Base-by-base conservation (phyloP, 2,888 invertebrate genomes). In the Latrodectus hesperus region DNA sequence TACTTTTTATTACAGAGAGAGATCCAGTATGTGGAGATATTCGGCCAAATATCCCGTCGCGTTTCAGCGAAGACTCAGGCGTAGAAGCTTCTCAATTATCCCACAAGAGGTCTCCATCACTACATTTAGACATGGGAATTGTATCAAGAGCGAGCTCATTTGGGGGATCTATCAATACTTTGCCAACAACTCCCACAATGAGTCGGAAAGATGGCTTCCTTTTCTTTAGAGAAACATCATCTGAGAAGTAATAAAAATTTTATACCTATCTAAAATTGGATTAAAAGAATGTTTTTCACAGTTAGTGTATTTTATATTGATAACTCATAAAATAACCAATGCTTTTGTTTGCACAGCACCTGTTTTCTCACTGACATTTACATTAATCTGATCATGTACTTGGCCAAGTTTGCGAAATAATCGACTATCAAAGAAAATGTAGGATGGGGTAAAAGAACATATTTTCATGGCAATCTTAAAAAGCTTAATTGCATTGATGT, bases 121-220 rank as follows among this genome's bases (percentile, higher is more conserved):
- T 89, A 1, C 82, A 87, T 65, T 52, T 89, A 12, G 89, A 89
- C 53, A 88, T 89, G 60, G 78, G 81, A 17, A 74, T 17, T 16
- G 77, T 82, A 16, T 89, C 89, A 9, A 74, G 89, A 49, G 64
- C 85, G 9, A 89, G 88, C 55, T 89, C 89, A n/a, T 89, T 88
- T 26, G 84, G 78, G 9, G 89, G 89, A 12, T 89, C 89, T 55
- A 84, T 84, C 51, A 83, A 84, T 17, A 88, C 88, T 52, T 65
- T 83, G 67, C 80, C 89, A 26, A 79, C 79, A 9, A 88, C 88
- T 11, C 88, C 88, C 0, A 88, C 83, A n/a, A 52, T 83, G 60
- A 68, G 78, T 9, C 73, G 88, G 9, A 88, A 83, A 60, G 87
- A 87, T 38, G 87, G 82, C n/a, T 88, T 79, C 22, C 49, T 88